Conservation (phyloP, 2,888 invertebrate species). For the Ctena decussata region DNA sequence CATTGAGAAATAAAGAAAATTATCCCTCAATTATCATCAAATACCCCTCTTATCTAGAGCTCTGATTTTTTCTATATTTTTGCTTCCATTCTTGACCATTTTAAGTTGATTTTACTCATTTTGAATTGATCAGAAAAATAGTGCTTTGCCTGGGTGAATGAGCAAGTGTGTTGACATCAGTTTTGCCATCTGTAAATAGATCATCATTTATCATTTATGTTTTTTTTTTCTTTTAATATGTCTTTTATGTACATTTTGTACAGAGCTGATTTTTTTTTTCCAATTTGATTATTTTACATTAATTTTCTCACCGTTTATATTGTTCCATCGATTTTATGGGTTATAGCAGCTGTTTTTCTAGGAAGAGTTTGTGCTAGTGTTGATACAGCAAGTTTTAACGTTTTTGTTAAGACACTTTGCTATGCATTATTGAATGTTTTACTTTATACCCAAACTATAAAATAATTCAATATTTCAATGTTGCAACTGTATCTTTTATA, state of each 20-base stretch:
- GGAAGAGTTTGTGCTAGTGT: neutral
- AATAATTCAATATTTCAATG: neutral
- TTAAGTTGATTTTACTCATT: constrained; percentile 10
- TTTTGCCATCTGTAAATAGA: neutral
- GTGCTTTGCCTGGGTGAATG: constrained; percentile 6
- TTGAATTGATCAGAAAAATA: constrained; percentile 8
- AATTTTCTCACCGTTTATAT: constrained; percentile 7
- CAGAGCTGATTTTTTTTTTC: neutral
- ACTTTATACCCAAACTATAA: neutral
- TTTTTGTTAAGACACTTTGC: neutral
- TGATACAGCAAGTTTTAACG: neutral
- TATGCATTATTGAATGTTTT: constrained; percentile 3
- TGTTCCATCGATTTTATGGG: constrained; percentile 9
- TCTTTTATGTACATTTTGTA: constrained; percentile 13
- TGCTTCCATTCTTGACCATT: neutral
- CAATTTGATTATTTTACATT: constrained; percentile 10
- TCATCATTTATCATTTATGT: constrained; percentile 11
- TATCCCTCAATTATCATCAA: no score
- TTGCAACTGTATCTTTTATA: no score
- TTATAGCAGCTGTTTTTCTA: neutral
- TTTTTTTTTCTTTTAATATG: neutral
- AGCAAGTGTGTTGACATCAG: neutral
- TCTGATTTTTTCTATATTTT: no score
- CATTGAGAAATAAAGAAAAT: no score
- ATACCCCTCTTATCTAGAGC: no score